A percentile compares a stretch with the other conserved stretches of the same genome.
Evolutionary conservation across 1,140 invertebrate species (phyloP).

Genomic region (Potamilus streckersoni): DNA sequence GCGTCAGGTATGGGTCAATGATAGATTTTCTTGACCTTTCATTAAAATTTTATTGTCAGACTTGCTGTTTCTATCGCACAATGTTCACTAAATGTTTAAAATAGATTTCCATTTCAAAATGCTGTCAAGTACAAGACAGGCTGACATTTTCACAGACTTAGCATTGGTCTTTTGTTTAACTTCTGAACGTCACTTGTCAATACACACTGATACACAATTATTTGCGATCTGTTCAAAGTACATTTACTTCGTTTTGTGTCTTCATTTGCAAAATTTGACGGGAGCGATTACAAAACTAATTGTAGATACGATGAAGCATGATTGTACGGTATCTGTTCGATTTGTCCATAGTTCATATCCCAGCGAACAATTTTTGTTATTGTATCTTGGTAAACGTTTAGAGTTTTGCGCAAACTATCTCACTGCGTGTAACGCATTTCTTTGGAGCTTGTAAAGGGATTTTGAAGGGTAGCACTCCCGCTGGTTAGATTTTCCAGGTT

Average conservation of each 20-base stretch:
- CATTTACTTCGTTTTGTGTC: neutral
- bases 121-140: too few species aligned
- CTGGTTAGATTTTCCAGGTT: slow-evolving; percentile 4
- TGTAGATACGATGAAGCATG: neutral
- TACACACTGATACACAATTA: too few species aligned
- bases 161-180: too few species aligned
- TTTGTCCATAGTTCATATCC: neutral
- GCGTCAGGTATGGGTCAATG: too few species aligned
- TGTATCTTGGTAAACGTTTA: neutral
- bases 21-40: too few species aligned
- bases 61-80: too few species aligned
- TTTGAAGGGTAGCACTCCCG: slow-evolving; percentile 11
- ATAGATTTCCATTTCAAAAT: too few species aligned
- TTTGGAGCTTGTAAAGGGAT: slow-evolving; percentile 25
- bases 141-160: too few species aligned
- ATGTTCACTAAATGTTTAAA: neutral
- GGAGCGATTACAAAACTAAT: neutral
- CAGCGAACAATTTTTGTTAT: neutral
- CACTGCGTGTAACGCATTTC: slow-evolving; percentile 23
- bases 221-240: neutral
- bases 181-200: too few species aligned
- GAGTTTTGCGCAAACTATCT: neutral
- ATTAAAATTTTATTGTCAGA: too few species aligned
- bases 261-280: neutral
- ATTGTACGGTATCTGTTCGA: neutral